Evolutionary conservation across 1,140 invertebrate genomes (phyloP), one percentile per base, ranked within the genome.

Genomic region (Diabrotica undecimpunctata): DNA sequence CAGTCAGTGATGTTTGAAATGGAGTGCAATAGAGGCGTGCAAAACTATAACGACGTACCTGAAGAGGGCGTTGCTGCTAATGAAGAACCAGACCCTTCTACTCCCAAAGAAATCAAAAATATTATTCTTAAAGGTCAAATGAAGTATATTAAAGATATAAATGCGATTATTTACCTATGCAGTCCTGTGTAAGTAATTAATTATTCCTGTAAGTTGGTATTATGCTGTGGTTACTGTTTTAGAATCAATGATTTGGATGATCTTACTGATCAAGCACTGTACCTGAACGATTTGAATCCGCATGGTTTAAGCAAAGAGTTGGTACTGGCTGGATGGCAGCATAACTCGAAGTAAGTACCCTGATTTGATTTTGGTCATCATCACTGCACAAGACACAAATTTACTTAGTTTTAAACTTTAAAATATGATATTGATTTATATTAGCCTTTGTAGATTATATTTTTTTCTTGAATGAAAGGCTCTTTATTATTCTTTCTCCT

Each of bases 181-280:
- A 92, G 90, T 75, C 93, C 93, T 9, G 79, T 95, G 88, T 94
- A 80, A 86, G 88, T 84, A 6, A 36, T 12, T 59, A 59, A 6
- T 46, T 12, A 3, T 41, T 46, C n/a, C 13, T 61, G 7, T 61
- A 10, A 6, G 59, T 37, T 9, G 11, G 41, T 52, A 55, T 25
- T 55, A 13, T 10, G 14, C 6, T 25, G 9, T 0, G 6, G 8
- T 6, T 55, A 11, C 13, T 71, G 69, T 77, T 79, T 13, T 78
- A 94, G 91, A 61, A 89, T 95, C 46, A 92, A 92, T 72, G 91
- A 90, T 75, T 79, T 94, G 14, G 89, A 92, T 62, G 93, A 95
- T 69, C 81, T 96, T 54, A 82, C 86, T 11, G 86, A 87, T 56
- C 88, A 90, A 72, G 90, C 90, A 5, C 74, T 95, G 0, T 95